Evolutionary conservation across 2,888 invertebrate species (phyloP).

Genomic region (Ganaspis brasiliensis): DNA sequence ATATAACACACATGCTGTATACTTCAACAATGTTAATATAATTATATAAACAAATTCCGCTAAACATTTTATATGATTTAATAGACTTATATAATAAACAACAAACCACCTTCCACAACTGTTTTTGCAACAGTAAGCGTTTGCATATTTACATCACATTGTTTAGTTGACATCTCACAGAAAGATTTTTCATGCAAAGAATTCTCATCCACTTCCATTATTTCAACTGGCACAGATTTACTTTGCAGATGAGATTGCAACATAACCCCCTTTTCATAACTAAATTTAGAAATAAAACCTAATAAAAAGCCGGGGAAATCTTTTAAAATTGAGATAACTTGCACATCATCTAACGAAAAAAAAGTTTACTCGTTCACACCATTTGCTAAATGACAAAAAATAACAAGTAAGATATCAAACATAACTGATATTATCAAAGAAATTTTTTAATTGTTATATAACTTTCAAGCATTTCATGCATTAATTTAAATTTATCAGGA

Average conservation of each 20-base stretch:
- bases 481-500: neutral
- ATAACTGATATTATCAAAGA: neutral
- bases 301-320: neutral
- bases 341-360: neutral
- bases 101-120: neutral
- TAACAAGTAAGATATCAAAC: neutral
- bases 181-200: neutral
- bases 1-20: neutral
- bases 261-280: neutral
- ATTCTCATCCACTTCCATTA: neutral
- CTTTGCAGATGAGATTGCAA: no score
- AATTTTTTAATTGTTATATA: neutral
- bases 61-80: neutral
- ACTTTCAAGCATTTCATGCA: neutral
- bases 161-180: neutral
- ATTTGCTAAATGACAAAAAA: neutral
- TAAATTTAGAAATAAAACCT: neutral
- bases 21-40: neutral
- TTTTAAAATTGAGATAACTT: neutral
- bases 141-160: neutral
- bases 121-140: neutral
- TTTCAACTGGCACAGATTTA: no score
- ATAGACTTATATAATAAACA: neutral
- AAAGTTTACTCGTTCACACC: neutral
- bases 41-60: neutral